Evolutionary conservation across 64 coral and sea anemone genomes (phyloP), one percentile per base, ranked within the genome.

Genomic region (Actinia equina): DNA sequence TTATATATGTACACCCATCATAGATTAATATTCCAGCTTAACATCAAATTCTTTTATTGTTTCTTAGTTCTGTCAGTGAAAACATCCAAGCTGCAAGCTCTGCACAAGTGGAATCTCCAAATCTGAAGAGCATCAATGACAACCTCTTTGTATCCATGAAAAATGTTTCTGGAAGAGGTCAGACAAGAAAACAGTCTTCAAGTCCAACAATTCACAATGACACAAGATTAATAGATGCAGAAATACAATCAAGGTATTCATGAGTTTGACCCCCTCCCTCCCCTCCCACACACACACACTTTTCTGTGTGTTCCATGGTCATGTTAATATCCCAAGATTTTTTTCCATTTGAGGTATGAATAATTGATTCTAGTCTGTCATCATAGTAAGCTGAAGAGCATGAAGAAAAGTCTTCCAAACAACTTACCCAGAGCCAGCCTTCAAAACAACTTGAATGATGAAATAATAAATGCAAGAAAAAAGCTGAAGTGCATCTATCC

Each of bases 391-490:
- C 15, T 82, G 15, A 52, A 51, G 17, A 82, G 17, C 22, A n/a
- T 19, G 25, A 82, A 27, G 43, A 49, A 57, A 52, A 82, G 16
- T 82, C 20, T 53, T 6, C 12, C 80, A 20, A 44, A 82, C 2
- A 82, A 82, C 22, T 57, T 22, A 57, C 52, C 80, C 19, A 82
- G 23, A 18, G 3, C 43, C 5, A 52, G 53, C 45, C 80, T 52
- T 22, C 80, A 82, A 51, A 51, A 82, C 23, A 57, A 51, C 30
- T 43, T 82, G 43, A 51, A 82, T 57, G 80, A 82, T 57, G 80
- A 82, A 6, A 82, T 82, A 82, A 82, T 18, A 12, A 82, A 82
- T 57, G 80, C 80, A 49, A 51, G 80, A 23, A 57, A 82, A 82
- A 82, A 82, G 23, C 80, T 82, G 2, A 22, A 27, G 19, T 82